Conservation (phyloP, 37 sponge, comb jelly and placozoan species). For the Geodia barretti region DNA sequence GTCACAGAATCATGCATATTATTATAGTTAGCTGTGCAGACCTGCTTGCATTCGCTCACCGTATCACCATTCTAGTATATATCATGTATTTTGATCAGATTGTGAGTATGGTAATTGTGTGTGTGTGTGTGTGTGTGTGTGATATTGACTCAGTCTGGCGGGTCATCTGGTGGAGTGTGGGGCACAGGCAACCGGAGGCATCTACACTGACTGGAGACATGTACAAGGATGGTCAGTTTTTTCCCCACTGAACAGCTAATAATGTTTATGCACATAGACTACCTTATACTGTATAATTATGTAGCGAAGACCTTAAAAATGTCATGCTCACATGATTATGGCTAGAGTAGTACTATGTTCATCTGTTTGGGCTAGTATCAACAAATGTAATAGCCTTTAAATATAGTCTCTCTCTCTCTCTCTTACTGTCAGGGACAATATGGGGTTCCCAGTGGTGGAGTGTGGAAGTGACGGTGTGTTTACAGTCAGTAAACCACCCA, state of each 20-base stretch:
- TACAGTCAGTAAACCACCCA: slow-evolving; percentile 77
- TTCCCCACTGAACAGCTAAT: too few species aligned
- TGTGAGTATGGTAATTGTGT: slow-evolving; percentile 12
- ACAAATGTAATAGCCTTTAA: too few species aligned
- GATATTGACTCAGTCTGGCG: slow-evolving; percentile 75
- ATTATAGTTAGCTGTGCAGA: too few species aligned
- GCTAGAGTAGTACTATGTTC: too few species aligned
- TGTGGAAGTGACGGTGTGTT: slow-evolving; percentile 73
- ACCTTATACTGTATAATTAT: too few species aligned
- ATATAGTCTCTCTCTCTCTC: too few species aligned
- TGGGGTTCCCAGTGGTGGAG: slow-evolving; percentile 97
- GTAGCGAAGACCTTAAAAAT: too few species aligned
- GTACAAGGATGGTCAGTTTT: slow-evolving; percentile 83
- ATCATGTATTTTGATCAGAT: background rate
- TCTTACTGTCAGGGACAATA: slow-evolving; percentile 93
- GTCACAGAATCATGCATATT: too few species aligned
- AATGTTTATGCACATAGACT: too few species aligned
- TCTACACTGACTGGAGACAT: slow-evolving; percentile 96
- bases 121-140: slow-evolving; percentile 3
- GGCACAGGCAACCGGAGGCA: slow-evolving; percentile 96
- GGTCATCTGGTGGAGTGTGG: slow-evolving; percentile 99
- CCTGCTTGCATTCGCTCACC: too few species aligned
- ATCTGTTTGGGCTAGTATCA: too few species aligned
- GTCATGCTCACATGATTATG: background rate
- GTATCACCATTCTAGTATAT: too few species aligned